A percentile compares a stretch with the other conserved stretches of the same genome.
Conservation (phyloP, 1,140 invertebrate species). For the Halictus rubicundus region DNA sequence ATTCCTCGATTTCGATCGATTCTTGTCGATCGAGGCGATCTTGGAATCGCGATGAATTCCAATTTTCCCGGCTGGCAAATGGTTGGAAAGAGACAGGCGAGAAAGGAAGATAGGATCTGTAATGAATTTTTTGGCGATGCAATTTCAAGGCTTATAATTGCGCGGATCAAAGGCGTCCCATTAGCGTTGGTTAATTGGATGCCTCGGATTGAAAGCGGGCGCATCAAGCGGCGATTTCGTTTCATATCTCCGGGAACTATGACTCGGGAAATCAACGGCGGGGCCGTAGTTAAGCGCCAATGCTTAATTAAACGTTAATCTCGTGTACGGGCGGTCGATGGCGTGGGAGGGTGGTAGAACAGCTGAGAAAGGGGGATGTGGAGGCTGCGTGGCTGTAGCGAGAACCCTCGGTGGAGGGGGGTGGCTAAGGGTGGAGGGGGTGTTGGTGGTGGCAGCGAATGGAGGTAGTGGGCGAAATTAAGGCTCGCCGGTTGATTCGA, state of each 20-base stretch:
- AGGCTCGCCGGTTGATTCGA: constrained; percentile 49
- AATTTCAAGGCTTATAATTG: constrained; percentile 27
- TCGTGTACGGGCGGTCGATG: constrained; percentile 12
- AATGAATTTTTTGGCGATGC: neutral
- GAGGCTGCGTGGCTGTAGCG: neutral
- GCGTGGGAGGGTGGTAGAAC: neutral
- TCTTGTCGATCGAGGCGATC: neutral
- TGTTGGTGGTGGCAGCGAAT: neutral
- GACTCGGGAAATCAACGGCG: constrained; percentile 30
- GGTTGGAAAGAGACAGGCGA: too few species aligned
- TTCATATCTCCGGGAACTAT: constrained; percentile 35
- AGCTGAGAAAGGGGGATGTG: neutral
- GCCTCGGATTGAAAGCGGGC: constrained; percentile 4
- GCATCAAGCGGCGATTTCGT: constrained; percentile 25
- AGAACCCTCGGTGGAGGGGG: neutral
- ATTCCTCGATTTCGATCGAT: neutral
- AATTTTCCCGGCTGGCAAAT: neutral
- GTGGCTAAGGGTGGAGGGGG: neutral
- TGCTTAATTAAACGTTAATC: constrained; percentile 53
- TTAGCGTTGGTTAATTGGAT: constrained; percentile 31
- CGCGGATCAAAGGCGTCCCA: constrained; percentile 16
- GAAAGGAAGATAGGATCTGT: too few species aligned
- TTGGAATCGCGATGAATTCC: neutral
- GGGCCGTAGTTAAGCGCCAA: constrained; percentile 25
- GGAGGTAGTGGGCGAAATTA: constrained; percentile 22